Conservation (phyloP, 2,113 vertebrate genomes). For the Lamprologus tigripictilis region DNA sequence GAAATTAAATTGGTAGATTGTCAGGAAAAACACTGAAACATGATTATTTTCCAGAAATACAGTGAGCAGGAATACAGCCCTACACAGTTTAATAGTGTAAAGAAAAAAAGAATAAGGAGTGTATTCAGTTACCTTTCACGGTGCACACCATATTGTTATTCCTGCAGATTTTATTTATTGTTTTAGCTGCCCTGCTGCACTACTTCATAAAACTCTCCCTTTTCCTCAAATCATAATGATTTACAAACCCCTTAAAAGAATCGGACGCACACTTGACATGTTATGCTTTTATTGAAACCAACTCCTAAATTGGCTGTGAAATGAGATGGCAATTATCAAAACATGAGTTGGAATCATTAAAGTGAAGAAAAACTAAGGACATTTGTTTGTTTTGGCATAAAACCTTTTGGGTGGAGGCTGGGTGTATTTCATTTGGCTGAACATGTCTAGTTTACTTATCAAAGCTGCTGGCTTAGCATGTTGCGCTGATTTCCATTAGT, state of each 20-base stretch:
- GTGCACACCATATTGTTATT: neutral
- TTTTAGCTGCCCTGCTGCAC: neutral
- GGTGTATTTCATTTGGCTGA: slow-evolving; percentile 48
- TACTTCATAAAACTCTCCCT: neutral
- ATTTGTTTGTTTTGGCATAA: slow-evolving; percentile 62
- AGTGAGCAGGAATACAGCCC: neutral
- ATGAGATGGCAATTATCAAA: slow-evolving; percentile 65
- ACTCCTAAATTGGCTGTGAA: slow-evolving; percentile 69
- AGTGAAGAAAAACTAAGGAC: slow-evolving; percentile 31
- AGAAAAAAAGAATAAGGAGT: neutral
- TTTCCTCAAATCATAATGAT: slow-evolving; percentile 44
- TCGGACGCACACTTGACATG: slow-evolving; percentile 46
- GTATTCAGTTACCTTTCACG: neutral
- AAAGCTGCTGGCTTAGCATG: slow-evolving; percentile 33
- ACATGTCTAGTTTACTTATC: slow-evolving; percentile 12
- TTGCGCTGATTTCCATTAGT: slow-evolving; percentile 54
- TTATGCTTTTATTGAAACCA: slow-evolving; percentile 66
- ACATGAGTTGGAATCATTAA: slow-evolving; percentile 63
- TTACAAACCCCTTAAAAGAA: slow-evolving; percentile 49
- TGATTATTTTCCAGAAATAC: neutral
- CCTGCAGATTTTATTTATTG: neutral
- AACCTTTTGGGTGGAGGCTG: slow-evolving; percentile 18
- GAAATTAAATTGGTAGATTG: neutral
- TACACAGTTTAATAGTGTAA: neutral
- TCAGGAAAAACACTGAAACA: neutral